A percentile compares a stretch with the other conserved stretches of the same genome.
Evolutionary conservation across 2,113 vertebrate genomes (phyloP).

Genomic region (Atherinomorus stipes): DNA sequence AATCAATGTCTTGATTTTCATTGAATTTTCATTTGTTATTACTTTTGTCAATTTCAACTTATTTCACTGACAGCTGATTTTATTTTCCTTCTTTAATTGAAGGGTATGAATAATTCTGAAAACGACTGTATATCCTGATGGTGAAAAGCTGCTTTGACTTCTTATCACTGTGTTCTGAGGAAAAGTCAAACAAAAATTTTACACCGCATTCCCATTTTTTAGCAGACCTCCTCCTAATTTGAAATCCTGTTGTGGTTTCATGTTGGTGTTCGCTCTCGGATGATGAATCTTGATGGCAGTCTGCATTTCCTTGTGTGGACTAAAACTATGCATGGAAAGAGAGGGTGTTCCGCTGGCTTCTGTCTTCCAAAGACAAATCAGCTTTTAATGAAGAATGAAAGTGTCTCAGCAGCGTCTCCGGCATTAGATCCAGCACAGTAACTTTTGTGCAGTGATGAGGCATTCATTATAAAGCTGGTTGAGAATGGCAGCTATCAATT

Average conservation of each 20-base stretch:
- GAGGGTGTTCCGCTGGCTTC: constrained; percentile 27
- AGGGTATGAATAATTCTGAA: too few species aligned
- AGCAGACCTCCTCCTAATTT: constrained; percentile 19
- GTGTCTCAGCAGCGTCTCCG: constrained; percentile 43
- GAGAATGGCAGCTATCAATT: constrained; percentile 81
- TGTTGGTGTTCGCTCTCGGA: constrained; percentile 45
- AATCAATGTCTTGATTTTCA: too few species aligned
- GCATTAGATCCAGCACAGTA: constrained; percentile 49
- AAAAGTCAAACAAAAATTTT: constrained; percentile 33
- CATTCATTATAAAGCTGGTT: constrained; percentile 74
- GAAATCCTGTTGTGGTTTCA: constrained; percentile 36
- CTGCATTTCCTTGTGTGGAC: constrained; percentile 59
- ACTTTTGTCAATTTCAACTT: too few species aligned
- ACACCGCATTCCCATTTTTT: constrained; percentile 2
- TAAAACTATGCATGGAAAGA: constrained; percentile 64
- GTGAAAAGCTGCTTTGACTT: constrained; percentile 29
- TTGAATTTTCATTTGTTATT: too few species aligned
- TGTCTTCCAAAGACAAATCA: constrained; percentile 66
- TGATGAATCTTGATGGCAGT: constrained; percentile 58
- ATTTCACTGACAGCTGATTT: too few species aligned
- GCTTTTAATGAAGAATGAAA: constrained; percentile 77
- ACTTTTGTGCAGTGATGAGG: constrained; percentile 66
- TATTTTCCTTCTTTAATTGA: too few species aligned
- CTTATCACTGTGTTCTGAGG: constrained; percentile 33
- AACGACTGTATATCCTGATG: too few species aligned